Evolutionary conservation across 2,113 vertebrate species (phyloP), one percentile per base, ranked within the genome.

Genomic region (Upupa epops): DNA sequence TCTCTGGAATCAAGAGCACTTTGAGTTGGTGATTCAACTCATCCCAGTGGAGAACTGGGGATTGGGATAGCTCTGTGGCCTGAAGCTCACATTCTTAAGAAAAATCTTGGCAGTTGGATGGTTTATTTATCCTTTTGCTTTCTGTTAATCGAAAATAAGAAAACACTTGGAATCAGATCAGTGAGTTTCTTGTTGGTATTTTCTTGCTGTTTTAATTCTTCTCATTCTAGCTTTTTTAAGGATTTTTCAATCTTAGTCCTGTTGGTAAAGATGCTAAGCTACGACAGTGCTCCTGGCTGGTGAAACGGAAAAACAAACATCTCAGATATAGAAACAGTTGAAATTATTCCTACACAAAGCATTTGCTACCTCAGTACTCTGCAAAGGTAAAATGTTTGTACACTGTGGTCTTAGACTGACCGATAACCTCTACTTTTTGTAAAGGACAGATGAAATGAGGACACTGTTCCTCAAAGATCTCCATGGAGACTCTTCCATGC

Each of bases 401-500:
- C 9, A 20, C 17, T 56, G 22, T 45, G 13, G 9, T 66, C 17
- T 73, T 58, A 72, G 40, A 6, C 24, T 72, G 40, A 15, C 40
- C 60, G 54, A 17, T 32, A 82, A 45, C 36, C 68, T 29, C 37
- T 86, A 31, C 32, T 59, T 59, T 81, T 83, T 60, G 7, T 75
- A 40, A 92, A 69, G 19, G 37, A 40, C 11, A 32, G 8, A 19
- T 17, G 17, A 81, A 65, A 32, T 46, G 18, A 63, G 48, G 28
- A 36, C 29, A 45, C 3, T 1, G 1, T 69, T 73, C n/a, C 61
- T 69, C 12, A 7, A 52, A 65, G 65, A 45, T 4, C 2, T 8
- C 10, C 2, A 0, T 3, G 36, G 42, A 24, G 31, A 31, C 19
- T 73, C 45, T 65, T 52, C 58, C 17, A 13, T 34, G 28, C 0